phyloP scores from a whole-genome alignment of 2,888 invertebrate genomes.

The Miltochrista miniata region DNA sequence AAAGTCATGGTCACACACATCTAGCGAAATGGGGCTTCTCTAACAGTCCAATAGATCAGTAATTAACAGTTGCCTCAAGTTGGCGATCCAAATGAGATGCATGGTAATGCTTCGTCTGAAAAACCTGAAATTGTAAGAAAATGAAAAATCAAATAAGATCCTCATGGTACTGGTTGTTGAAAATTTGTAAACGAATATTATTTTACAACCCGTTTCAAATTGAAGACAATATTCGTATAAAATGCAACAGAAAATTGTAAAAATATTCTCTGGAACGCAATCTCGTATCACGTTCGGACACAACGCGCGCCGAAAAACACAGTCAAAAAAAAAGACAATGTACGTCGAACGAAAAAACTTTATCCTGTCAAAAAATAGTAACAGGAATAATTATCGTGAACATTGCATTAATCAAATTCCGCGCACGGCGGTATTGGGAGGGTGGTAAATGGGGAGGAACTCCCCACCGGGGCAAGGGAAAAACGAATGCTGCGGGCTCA shows the following conservation, averaged over 20 bases:
- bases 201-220: background rate
- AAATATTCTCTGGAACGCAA: conserved; percentile 23
- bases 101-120: too few relatives aligned
- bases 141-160: too few relatives aligned
- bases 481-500: conserved; percentile 77
- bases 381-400: conserved; percentile 82
- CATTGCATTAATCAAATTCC: conserved; percentile 84
- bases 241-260: conserved; percentile 16
- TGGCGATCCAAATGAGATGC: too few relatives aligned
- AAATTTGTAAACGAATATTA: background rate
- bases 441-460: conserved; percentile 43
- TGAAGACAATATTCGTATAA: conserved; percentile 1
- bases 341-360: conserved; percentile 65
- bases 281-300: conserved; percentile 36
- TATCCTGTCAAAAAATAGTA: conserved; percentile 80
- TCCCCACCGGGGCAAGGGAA: conserved; percentile 50
- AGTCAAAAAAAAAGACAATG: conserved; percentile 43
- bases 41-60: too few relatives aligned
- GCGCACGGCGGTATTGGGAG: conserved; percentile 77
- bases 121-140: too few relatives aligned
- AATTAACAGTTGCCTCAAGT: too few relatives aligned
- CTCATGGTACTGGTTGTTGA: too few relatives aligned
- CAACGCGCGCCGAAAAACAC: conserved; percentile 17
- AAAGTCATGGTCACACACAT: too few relatives aligned
- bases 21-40: too few relatives aligned